Evolutionary conservation across 2,797 vertebrate genomes (phyloP), one percentile per base, ranked within the genome.

Genomic region (Chiloscyllium punctatum): DNA sequence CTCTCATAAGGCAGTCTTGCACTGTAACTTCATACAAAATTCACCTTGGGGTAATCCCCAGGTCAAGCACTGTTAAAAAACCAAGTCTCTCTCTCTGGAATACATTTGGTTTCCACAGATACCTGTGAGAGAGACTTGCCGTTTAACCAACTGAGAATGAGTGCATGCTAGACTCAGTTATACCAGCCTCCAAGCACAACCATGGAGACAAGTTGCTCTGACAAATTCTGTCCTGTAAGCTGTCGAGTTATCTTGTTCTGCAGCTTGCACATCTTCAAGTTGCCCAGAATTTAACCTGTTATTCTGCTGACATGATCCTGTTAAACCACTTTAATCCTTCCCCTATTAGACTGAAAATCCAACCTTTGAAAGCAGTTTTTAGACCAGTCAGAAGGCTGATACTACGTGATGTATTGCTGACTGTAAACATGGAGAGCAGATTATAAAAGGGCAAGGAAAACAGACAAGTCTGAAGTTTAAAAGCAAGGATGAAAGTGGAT

Each of bases 401-500:
- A 42, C 92, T 53, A 25, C 42, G 37, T 92, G 66, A 42, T 92
- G 66, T 27, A 62, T 92, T 92, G n/a, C n/a, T 69, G 23, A 4
- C n/a, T 92, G n/a, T 27, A 69, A 92, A 92, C 66, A 4, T 37
- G 30, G 62, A 66, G 62, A 69, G 90, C 1, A 8, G 94, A 95
- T 53, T 95, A 74, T 23, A 48, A 74, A 51, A 72, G 48, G 16
- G 16, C 51, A 21, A 57, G 13, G 27, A 48, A 95, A 74, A 25
- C 48, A 77, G 71, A 77, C 71, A 53, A 42, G 90, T 42, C 90
- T 92, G 90, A 92, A 68, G 90, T n/a, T 68, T 92, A 33, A 33
- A 42, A 42, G 62, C 69, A 62, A 62, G 57, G 9, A 62, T 62
- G 57, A 62, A 92, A 48, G 27, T 84, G 82, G 62, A 42, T 92